A percentile compares a stretch with the other conserved stretches of the same genome.
These are phyloP conservation scores for Laspeyria flexula DNA, from an alignment of 2,888 invertebrate species.

Conservation along the genomic window DNA sequence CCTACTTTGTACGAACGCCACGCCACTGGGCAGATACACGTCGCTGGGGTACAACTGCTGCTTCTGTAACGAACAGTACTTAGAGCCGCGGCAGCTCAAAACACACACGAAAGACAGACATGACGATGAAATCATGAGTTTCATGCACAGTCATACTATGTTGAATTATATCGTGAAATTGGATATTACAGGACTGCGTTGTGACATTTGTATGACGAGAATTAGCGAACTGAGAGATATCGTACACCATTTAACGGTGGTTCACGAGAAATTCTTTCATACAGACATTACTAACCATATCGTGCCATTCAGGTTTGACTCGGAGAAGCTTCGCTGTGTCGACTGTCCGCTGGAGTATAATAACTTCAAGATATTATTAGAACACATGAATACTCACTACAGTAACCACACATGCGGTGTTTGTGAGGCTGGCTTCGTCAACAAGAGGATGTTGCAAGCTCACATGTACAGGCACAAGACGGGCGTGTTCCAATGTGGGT, in stretches of 20 bases:
- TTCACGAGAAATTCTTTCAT: constrained; percentile 50
- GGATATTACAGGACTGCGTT: constrained; percentile 63
- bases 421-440: constrained; percentile 61
- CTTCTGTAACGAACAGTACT: constrained; percentile 55
- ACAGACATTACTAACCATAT: constrained; percentile 51
- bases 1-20: constrained; percentile 51
- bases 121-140: constrained; percentile 27
- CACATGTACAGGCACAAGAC: constrained; percentile 61
- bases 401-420: constrained; percentile 58
- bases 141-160: constrained; percentile 36
- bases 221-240: constrained; percentile 44
- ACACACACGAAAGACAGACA: constrained; percentile 50
- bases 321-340: constrained; percentile 49
- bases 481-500: constrained; percentile 63
- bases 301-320: constrained; percentile 60
- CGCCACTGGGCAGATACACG: constrained; percentile 52
- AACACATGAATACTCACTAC: constrained; percentile 65
- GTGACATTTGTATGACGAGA: constrained; percentile 53
- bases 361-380: constrained; percentile 57
- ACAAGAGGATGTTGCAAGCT: constrained; percentile 48
- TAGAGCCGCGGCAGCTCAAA: constrained; percentile 57
- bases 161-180: constrained; percentile 54
- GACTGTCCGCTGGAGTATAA: constrained; percentile 50
- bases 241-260: constrained; percentile 47
- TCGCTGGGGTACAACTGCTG: constrained; percentile 57